These are phyloP conservation scores for Shargacucullia verbasci DNA, from an alignment of 2,888 invertebrate species.

Conservation along the genomic window DNA sequence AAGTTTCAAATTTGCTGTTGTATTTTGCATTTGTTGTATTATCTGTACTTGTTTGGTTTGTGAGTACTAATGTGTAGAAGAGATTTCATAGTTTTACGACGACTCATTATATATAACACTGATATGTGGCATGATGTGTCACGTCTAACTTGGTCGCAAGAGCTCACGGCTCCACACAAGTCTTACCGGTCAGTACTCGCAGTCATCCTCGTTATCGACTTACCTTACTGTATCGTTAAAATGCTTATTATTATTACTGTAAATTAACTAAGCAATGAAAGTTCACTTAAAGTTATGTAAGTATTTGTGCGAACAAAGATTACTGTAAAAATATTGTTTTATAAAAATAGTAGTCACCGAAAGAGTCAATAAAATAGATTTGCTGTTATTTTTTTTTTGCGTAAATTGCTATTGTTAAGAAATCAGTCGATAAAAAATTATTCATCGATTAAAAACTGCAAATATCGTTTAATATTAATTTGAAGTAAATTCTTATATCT, in stretches of 20 bases:
- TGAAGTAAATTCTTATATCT: slow-evolving; percentile 5
- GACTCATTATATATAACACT: slow-evolving; percentile 74
- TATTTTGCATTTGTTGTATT: too few relatives aligned
- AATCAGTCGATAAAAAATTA: slow-evolving; percentile 33
- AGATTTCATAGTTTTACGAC: slow-evolving; percentile 63
- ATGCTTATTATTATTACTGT: slow-evolving; percentile 42
- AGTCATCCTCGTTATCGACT: slow-evolving; percentile 54
- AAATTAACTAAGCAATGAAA: slow-evolving; percentile 48
- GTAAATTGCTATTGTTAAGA: slow-evolving; percentile 32
- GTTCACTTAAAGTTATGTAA: slow-evolving; percentile 39
- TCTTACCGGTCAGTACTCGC: slow-evolving; percentile 57
- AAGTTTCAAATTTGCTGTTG: slow-evolving; percentile 3
- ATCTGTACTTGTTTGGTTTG: slow-evolving; percentile 10
- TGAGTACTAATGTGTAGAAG: slow-evolving; percentile 62
- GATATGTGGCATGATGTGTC: slow-evolving; percentile 88
- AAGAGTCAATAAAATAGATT: slow-evolving; percentile 63
- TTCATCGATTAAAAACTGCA: slow-evolving; percentile 13
- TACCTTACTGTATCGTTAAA: slow-evolving; percentile 45
- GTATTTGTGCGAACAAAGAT: slow-evolving; percentile 58
- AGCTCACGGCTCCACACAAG: slow-evolving; percentile 60
- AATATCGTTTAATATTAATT: slow-evolving; percentile 6
- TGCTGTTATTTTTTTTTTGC: slow-evolving; percentile 42
- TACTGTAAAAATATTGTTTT: slow-evolving; percentile 53
- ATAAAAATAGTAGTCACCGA: slow-evolving; percentile 63
- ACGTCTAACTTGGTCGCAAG: slow-evolving; percentile 82